Evolutionary conservation across 2,797 vertebrate genomes (phyloP).

Genomic region (Syngnathus acus): DNA sequence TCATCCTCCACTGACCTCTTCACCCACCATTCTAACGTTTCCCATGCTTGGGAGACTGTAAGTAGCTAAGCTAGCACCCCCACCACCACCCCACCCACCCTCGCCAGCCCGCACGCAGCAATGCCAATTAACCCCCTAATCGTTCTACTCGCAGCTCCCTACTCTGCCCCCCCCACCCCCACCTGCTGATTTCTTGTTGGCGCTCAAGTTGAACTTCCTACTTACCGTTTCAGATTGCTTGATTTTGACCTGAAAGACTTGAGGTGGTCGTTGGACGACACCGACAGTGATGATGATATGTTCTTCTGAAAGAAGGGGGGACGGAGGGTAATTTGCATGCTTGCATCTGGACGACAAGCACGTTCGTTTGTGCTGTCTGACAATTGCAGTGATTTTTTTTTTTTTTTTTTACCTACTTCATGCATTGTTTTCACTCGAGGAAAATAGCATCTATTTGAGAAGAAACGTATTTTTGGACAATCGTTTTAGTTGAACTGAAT

Average conservation of each 20-base stretch:
- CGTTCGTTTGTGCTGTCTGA: conserved; percentile 22
- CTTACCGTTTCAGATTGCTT: conserved; percentile 88
- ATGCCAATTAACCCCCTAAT: conserved; percentile 26
- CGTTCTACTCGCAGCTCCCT: conserved; percentile 11
- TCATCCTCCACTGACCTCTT: conserved; percentile 73
- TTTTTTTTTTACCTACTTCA: no score
- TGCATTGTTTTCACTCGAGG: neutral
- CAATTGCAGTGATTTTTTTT: neutral
- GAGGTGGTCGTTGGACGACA: conserved; percentile 94
- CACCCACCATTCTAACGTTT: conserved; percentile 55
- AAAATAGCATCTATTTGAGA: neutral
- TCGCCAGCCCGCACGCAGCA: conserved; percentile 12
- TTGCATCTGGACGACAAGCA: conserved; percentile 13
- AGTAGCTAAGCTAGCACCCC: conserved; percentile 42
- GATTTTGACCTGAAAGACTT: conserved; percentile 95
- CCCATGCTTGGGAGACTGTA: conserved; percentile 58
- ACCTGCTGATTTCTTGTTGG: conserved; percentile 17
- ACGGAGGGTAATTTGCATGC: conserved; percentile 67
- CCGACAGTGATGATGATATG: conserved; percentile 74
- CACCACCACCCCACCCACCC: conserved; percentile 2
- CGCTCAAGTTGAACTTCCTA: conserved; percentile 50
- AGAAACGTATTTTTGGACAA: neutral
- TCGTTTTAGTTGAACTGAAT: neutral
- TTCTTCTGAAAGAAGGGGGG: conserved; percentile 89
- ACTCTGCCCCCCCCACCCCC: conserved; percentile 36